These are phyloP conservation scores for Drosophila mojavensis DNA, from an alignment of 1,140 invertebrate species.

Conservation along the genomic window DNA sequence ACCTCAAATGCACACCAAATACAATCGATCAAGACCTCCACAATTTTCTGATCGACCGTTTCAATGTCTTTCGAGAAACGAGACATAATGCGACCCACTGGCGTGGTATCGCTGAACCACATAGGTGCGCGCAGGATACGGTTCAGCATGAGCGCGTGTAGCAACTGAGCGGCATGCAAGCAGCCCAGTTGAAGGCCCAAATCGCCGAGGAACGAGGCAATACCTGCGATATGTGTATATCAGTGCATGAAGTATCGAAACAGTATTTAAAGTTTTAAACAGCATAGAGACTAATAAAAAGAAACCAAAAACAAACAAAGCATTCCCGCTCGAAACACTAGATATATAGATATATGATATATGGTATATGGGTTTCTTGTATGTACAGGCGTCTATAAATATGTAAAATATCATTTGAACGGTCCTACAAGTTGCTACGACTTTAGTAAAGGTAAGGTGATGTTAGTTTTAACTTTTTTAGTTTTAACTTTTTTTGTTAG, in stretches of 20 bases:
- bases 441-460: slow-evolving; percentile 23
- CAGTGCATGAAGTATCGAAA: slow-evolving; percentile 17
- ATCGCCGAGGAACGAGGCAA: slow-evolving; percentile 88
- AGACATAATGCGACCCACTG: slow-evolving; percentile 93
- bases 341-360: slow-evolving; percentile 11
- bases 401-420: not conserved
- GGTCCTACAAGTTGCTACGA: slow-evolving; percentile 50
- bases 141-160: slow-evolving; percentile 91
- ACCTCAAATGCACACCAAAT: slow-evolving; percentile 93
- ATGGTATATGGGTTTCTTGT: not conserved
- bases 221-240: slow-evolving; percentile 83
- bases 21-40: slow-evolving; percentile 89
- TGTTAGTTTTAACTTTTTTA: slow-evolving; percentile 25
- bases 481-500: slow-evolving; percentile 40
- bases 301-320: slow-evolving; percentile 28
- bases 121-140: slow-evolving; percentile 91
- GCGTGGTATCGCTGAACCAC: slow-evolving; percentile 95
- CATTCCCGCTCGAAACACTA: slow-evolving; percentile 47
- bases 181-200: slow-evolving; percentile 89
- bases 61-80: slow-evolving; percentile 93
- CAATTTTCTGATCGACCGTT: slow-evolving; percentile 89
- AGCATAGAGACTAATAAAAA: slow-evolving; percentile 10
- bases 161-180: slow-evolving; percentile 88
- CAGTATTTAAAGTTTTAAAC: slow-evolving; percentile 2
- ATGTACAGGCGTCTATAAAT: slow-evolving; percentile 20